Percentiles rank a stretch among this genome's conserved stretches.
Evolutionary conservation across 2,113 vertebrate species (phyloP).

Genomic region (Xyliphius kryptos): DNA sequence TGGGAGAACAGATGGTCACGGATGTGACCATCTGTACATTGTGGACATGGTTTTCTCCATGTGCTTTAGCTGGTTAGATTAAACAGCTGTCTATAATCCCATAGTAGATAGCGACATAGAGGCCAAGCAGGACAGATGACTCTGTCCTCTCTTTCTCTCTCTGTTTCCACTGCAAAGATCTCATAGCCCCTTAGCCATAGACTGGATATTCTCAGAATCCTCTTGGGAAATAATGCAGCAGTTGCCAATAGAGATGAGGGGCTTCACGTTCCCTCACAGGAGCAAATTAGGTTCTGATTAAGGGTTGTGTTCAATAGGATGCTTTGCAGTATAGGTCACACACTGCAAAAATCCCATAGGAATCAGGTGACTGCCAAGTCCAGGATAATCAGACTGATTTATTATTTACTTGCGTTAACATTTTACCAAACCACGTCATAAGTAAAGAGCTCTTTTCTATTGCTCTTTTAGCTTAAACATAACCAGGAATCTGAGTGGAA

Average conservation of each 20-base stretch:
- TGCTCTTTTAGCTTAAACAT: no score
- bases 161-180: conserved; percentile 3
- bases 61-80: conserved; percentile 68
- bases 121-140: conserved; percentile 29
- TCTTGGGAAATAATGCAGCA: conserved; percentile 26
- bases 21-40: conserved; percentile 54
- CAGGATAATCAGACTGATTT: background rate
- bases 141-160: background rate
- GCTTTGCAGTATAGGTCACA: no score
- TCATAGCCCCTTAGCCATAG: conserved; percentile 11
- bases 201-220: conserved; percentile 32
- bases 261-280: background rate
- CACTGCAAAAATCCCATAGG: background rate
- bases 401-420: no score
- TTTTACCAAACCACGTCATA: conserved; percentile 1
- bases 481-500: no score
- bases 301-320: no score
- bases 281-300: conserved; percentile 37
- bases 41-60: conserved; percentile 61
- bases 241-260: conserved; percentile 9
- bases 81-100: conserved; percentile 74
- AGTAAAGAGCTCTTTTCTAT: no score
- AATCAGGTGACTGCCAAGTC: background rate
- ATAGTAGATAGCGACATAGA: conserved; percentile 47
- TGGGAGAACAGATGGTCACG: conserved; percentile 63